Evolutionary conservation across 2,888 invertebrate species (phyloP).

Genomic region (Pedicia rivosa): DNA sequence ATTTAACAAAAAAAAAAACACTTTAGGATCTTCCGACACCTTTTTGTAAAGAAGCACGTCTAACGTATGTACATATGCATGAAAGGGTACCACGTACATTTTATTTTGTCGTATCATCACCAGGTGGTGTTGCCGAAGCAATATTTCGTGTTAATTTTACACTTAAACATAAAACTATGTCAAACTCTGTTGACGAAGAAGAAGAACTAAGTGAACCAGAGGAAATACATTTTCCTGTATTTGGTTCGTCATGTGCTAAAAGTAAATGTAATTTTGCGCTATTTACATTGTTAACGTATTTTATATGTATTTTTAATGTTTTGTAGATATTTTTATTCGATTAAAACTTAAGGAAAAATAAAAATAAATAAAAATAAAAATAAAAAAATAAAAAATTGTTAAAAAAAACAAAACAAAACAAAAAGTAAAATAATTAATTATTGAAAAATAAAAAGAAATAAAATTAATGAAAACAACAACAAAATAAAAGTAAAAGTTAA

Average conservation of each 20-base stretch:
- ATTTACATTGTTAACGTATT: slow-evolving; percentile 1
- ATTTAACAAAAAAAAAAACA: background rate
- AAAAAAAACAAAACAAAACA: background rate
- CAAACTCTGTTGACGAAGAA: slow-evolving; percentile 26
- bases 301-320: slow-evolving; percentile 2
- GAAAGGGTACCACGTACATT: slow-evolving; percentile 30
- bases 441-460: too few relatives aligned
- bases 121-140: slow-evolving; percentile 29
- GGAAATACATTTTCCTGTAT: slow-evolving; percentile 31
- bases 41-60: slow-evolving; percentile 31
- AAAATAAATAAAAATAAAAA: background rate
- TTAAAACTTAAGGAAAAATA: background rate
- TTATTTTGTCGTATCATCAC: slow-evolving; percentile 30
- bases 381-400: background rate
- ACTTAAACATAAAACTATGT: slow-evolving; percentile 27
- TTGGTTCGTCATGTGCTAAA: slow-evolving; percentile 16
- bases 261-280: slow-evolving; percentile 4
- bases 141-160: slow-evolving; percentile 30
- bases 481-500: too few relatives aligned
- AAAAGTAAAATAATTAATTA: too few relatives aligned
- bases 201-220: slow-evolving; percentile 31
- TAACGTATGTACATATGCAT: slow-evolving; percentile 32
- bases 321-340: slow-evolving; percentile 4
- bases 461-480: too few relatives aligned
- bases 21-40: slow-evolving; percentile 29